Percentiles rank a stretch among this genome's conserved stretches.
Conservation (phyloP, 2,888 invertebrate species). For the Leptopilina myrica region DNA sequence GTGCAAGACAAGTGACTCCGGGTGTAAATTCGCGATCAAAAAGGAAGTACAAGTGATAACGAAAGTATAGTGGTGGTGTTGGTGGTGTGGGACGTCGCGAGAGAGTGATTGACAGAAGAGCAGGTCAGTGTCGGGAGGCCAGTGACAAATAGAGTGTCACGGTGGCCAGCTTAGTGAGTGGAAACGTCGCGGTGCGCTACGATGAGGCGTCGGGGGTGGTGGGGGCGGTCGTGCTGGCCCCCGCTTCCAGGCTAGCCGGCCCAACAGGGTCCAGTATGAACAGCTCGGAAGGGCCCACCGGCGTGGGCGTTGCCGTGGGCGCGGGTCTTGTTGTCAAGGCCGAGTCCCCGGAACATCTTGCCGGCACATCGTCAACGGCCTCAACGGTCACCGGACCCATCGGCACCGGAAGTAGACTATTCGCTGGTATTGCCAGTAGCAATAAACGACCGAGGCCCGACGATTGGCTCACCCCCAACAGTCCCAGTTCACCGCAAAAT, state of each 20-base stretch:
- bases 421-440: conserved; percentile 74
- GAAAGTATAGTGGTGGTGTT: conserved; percentile 24
- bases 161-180: conserved; percentile 75
- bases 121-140: conserved; percentile 44
- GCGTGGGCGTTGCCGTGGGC: conserved; percentile 54
- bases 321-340: conserved; percentile 68
- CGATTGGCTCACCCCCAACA: conserved; percentile 83
- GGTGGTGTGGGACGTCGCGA: not conserved
- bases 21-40: not conserved
- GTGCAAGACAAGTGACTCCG: conserved; percentile 42
- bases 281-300: conserved; percentile 57
- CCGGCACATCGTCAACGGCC: conserved; percentile 71
- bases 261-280: conserved; percentile 59
- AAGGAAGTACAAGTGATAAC: not conserved
- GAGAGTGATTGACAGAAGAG: conserved; percentile 37
- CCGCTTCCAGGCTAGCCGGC: conserved; percentile 76
- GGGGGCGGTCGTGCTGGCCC: conserved; percentile 75
- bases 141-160: conserved; percentile 60
- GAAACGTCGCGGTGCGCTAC: conserved; percentile 73
- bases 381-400: conserved; percentile 71
- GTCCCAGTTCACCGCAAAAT: conserved; percentile 78
- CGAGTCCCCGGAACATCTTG: conserved; percentile 78
- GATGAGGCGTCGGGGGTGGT: conserved; percentile 78
- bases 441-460: conserved; percentile 80
- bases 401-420: conserved; percentile 67